Evolutionary conservation across 2,797 vertebrate species (phyloP), one percentile per base, ranked within the genome.

Genomic region (Danio aesculapii): DNA sequence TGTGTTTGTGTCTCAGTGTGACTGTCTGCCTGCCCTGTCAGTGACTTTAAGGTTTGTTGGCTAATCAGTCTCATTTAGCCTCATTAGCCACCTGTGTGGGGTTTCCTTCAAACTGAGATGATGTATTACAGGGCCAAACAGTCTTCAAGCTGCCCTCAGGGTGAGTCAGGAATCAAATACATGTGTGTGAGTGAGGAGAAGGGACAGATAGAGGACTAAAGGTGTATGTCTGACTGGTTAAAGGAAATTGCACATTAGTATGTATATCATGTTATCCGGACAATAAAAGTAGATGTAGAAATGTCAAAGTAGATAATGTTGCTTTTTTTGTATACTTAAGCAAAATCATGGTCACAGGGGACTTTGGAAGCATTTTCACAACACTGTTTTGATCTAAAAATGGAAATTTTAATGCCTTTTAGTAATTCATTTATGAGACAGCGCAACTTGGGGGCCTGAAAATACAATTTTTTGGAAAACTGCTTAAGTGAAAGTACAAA

Each of bases 11-110:
- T 90, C 90, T 88, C 70, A n/a, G 75, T 83, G 74, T 82, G 80
- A 17, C 89, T 89, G 77, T 58, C 67, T 52, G 78, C 86, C 90
- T 92, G 82, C 74, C 74, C 81, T 86, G 92, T 93, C 92, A 91
- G 79, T 90, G 88, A 91, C 88, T 92, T 89, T 90, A 90, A 92
- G 90, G 91, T 83, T 89, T 90, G 91, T 92, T 84, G 87, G 89
- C 90, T 93, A 94, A 94, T 94, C 78, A 83, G 80, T 74, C 77
- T 94, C 89, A 94, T 93, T 95, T 94, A 90, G 92, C 90, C 92
- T 94, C 93, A 95, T 94, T 95, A 95, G 92, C 92, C 91, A 86
- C 89, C 92, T 87, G 90, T 89, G 91, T 88, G 87, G 91, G 92
- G 93, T 89, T 92, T 91, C 88, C 83, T 92, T 93, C 91, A 89